phyloP scores from a whole-genome alignment of 2,888 invertebrate species.

The Dasysyrphus tricinctus region DNA sequence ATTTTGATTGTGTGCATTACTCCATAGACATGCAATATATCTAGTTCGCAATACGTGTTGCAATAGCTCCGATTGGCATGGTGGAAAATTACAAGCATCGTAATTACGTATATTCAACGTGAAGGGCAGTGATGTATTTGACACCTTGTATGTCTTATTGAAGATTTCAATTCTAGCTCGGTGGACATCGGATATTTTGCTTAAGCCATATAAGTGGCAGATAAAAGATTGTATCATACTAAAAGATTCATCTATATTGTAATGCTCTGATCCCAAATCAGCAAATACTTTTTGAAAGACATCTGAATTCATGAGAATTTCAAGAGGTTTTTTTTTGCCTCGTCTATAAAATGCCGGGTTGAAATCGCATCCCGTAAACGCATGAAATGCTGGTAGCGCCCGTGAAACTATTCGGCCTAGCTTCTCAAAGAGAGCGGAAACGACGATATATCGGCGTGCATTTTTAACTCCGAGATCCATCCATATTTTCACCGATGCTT shows the following conservation, averaged over 20 bases:
- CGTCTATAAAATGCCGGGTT: neutral
- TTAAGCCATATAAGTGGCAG: too few relatives aligned
- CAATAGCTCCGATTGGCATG: too few relatives aligned
- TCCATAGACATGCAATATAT: too few relatives aligned
- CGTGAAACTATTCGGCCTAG: neutral
- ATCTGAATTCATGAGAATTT: neutral
- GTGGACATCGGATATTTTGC: too few relatives aligned
- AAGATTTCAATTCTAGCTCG: neutral
- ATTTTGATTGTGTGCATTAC: too few relatives aligned
- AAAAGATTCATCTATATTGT: neutral
- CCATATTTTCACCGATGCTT: neutral
- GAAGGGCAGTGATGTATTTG: too few relatives aligned
- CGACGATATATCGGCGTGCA: slow-evolving; percentile 1
- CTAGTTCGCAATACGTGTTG: too few relatives aligned
- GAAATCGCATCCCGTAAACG: slow-evolving; percentile 27
- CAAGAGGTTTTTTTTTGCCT: neutral
- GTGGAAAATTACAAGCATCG: too few relatives aligned
- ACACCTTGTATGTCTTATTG: neutral
- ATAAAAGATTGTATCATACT: neutral
- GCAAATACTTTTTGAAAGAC: neutral
- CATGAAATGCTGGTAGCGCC: slow-evolving; percentile 24
- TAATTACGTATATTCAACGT: too few relatives aligned
- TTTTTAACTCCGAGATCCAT: neutral
- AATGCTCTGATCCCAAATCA: too few relatives aligned
- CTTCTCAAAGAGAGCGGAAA: neutral